Conservation (phyloP, 2,113 vertebrate genomes). For the Pteropus alecto region DNA sequence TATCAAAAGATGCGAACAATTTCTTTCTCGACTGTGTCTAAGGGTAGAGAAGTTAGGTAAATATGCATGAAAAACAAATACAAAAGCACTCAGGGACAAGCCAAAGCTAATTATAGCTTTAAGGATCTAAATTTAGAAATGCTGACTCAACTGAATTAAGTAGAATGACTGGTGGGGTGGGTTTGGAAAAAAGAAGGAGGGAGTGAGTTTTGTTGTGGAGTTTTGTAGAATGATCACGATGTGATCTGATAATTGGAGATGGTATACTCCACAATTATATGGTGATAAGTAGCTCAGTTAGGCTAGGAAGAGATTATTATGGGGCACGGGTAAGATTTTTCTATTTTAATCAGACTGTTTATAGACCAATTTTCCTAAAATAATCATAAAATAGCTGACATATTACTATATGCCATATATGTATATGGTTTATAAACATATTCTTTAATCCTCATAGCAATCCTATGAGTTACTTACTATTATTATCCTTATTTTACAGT, state of each 20-base stretch:
- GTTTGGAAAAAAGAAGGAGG: not conserved
- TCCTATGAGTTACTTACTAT: slow-evolving; percentile 8
- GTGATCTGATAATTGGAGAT: not conserved
- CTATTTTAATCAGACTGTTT: slow-evolving; percentile 26
- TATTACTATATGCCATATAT: slow-evolving; percentile 1
- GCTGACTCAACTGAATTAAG: not conserved
- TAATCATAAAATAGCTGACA: slow-evolving; percentile 12
- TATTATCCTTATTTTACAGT: slow-evolving; percentile 24
- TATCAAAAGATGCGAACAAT: not conserved
- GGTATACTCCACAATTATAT: not conserved
- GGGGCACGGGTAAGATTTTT: not conserved
- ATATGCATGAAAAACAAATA: slow-evolving; percentile 14
- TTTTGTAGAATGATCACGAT: not conserved
- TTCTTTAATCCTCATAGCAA: slow-evolving; percentile 37
- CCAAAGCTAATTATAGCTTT: slow-evolving; percentile 37
- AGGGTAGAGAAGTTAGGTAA: not conserved
- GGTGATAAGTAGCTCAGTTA: not conserved
- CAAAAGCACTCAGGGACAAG: slow-evolving; percentile 26
- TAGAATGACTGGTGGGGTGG: not conserved
- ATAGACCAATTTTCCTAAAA: slow-evolving; percentile 26
- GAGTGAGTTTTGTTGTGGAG: not conserved
- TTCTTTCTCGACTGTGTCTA: not conserved
- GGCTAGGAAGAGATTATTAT: not conserved
- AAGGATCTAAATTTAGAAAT: slow-evolving; percentile 42
- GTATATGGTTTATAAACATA: not conserved